Base-by-base conservation (phyloP, 2,888 invertebrate genomes). In the Tigriopus californicus region DNA sequence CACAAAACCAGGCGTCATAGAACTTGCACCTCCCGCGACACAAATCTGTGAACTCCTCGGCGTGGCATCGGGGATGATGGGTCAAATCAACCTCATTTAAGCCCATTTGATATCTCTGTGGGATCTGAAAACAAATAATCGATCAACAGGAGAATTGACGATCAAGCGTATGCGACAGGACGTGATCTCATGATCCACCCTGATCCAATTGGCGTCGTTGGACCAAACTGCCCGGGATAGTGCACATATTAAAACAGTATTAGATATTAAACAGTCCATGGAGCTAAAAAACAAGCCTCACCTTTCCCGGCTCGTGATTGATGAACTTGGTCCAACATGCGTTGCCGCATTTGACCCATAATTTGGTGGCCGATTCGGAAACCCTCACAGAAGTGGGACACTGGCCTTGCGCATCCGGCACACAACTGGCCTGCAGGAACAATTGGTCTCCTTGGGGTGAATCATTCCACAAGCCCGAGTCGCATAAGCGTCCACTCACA, bases 1-100 rank as follows among this genome's bases (percentile, higher is more conserved):
- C 52, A 25, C 52, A 52, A 25, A 52, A 52, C 52, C 52, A 52
- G 18, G 52, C 52, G 5, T 52, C 33, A 25, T 52, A 52, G 24
- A 25, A 52, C 33, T 52, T 52, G 24, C 52, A 52, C 52, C 22
- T 52, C 11, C 52, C 52, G 1, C 25, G 33, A 25, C 52, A 52
- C 15, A 52, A 33, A 25, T 24, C 52, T 10, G 22, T 52, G 52
- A 52, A 52, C 15, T 15, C 15, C 13, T 52, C 52, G 10, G 22
- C 8, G 24, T 52, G 52, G 13, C 52, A 52, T 33, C 8, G 3
- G 33, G 33, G 33, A 33, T 33, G 33, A 8, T 33, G 33, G 33
- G 33, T 33, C 33, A 33, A 33, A 33, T 33, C 33, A 3, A 33
- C 4, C 33, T 33, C 33, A 33, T 33, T 33, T 8, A 33, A 3